Evolutionary conservation across 2,797 vertebrate species (phyloP).

Genomic region (Halcyon leucocephala): DNA sequence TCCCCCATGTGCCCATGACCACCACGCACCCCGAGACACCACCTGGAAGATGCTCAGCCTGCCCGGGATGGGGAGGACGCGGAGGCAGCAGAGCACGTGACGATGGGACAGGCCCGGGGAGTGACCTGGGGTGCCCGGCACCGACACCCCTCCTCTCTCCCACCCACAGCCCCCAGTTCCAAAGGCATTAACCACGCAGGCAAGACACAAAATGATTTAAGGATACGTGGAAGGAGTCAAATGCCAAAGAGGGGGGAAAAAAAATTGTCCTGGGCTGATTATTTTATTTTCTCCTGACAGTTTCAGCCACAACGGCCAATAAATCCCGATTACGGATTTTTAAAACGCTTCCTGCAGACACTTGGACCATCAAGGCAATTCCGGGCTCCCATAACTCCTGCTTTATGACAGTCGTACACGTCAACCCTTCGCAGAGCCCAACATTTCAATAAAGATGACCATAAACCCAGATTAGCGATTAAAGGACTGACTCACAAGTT

Average conservation of each 20-base stretch:
- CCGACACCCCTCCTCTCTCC: accelerated
- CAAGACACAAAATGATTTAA: background rate
- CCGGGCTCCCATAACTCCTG: constrained; percentile 54
- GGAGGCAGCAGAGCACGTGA: background rate
- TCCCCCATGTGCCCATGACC: accelerated
- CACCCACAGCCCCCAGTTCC: background rate
- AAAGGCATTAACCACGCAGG: accelerated
- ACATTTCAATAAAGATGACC: constrained; percentile 58
- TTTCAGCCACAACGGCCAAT: constrained; percentile 54
- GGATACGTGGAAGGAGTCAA: background rate
- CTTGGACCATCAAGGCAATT: constrained; percentile 53
- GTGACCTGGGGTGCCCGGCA: accelerated
- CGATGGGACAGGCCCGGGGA: accelerated
- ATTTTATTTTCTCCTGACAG: constrained; percentile 71
- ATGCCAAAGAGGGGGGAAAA: background rate
- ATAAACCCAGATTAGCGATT: constrained; percentile 63
- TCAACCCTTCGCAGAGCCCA: constrained; percentile 20
- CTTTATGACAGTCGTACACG: constrained; percentile 63
- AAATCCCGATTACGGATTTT: constrained; percentile 57
- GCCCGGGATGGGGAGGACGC: background rate
- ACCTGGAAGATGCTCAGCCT: background rate
- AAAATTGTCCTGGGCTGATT: background rate
- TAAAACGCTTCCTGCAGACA: constrained; percentile 66
- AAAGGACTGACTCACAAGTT: constrained; percentile 46
- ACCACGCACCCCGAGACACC: accelerated